phyloP scores from a whole-genome alignment of 1,140 invertebrate genomes.

The Heliothis subflexa region DNA sequence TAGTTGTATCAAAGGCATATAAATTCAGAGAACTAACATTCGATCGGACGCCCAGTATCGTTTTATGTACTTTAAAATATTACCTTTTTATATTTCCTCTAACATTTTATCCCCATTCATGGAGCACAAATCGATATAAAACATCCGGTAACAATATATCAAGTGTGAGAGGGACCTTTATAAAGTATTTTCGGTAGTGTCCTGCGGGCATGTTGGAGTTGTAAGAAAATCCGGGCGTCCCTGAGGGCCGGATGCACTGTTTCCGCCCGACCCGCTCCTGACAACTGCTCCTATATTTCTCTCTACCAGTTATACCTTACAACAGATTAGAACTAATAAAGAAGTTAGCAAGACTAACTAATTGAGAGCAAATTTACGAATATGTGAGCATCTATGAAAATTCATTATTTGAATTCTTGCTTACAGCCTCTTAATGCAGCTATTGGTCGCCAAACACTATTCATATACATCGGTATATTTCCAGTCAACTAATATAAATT shows the following conservation, averaged over 20 bases:
- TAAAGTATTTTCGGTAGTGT: conserved; percentile 58
- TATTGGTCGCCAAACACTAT: background rate
- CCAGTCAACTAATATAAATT: background rate
- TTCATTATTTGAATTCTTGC: too few species aligned
- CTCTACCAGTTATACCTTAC: conserved; percentile 12
- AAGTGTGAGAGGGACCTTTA: conserved; percentile 52
- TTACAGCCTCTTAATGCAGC: background rate
- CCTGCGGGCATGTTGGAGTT: conserved; percentile 53
- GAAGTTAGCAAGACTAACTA: background rate
- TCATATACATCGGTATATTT: background rate
- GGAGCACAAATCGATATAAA: conserved; percentile 55
- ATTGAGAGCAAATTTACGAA: background rate
- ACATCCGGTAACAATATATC: conserved; percentile 59
- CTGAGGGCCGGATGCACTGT: conserved; percentile 53
- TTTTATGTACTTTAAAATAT: conserved; percentile 42
- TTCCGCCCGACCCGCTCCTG: conserved; percentile 53
- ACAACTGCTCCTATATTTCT: conserved; percentile 52
- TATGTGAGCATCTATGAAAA: too few species aligned
- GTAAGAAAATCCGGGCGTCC: conserved; percentile 55
- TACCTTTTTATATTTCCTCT: conserved; percentile 45
- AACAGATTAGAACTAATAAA: conserved; percentile 12
- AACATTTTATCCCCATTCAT: conserved; percentile 42
- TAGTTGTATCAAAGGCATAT: conserved; percentile 27
- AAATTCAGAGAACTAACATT: background rate
- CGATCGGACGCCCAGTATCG: background rate